These are phyloP conservation scores for Macaca fascicularis DNA, from an alignment of 2,113 vertebrate species.

Conservation along the genomic window DNA sequence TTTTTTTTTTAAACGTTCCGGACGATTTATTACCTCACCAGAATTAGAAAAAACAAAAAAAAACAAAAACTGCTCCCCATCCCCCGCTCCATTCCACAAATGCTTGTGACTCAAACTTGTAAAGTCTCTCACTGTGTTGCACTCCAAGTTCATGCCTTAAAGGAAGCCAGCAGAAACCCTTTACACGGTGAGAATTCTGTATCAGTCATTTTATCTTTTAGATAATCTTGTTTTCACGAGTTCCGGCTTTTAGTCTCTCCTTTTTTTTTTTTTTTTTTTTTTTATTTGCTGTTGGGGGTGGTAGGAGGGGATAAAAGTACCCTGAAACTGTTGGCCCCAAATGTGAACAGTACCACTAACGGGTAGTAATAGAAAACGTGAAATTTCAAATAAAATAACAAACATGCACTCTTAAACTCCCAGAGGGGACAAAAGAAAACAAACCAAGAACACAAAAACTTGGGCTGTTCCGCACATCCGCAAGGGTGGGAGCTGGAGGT, in stretches of 20 bases:
- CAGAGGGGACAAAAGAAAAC: not conserved
- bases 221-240: not conserved
- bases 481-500: not conserved
- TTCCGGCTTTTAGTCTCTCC: not conserved
- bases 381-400: not conserved
- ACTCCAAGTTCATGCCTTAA: not conserved
- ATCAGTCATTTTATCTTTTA: not conserved
- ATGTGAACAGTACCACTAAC: not conserved
- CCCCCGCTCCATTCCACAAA: not conserved
- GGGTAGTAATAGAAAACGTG: not conserved
- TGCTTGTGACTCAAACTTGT: slow-evolving; percentile 18
- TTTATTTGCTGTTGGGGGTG: not conserved
- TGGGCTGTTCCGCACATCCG: not conserved
- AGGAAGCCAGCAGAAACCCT: not conserved
- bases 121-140: slow-evolving; percentile 41
- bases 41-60: not conserved
- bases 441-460: slow-evolving; percentile 50
- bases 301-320: not conserved
- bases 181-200: not conserved
- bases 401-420: not conserved
- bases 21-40: not conserved
- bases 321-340: slow-evolving; percentile 28
- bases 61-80: not conserved
- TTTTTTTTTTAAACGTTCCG: not conserved
- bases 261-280: not conserved